Base-by-base conservation (phyloP, 2,888 invertebrate genomes). In the Dendrolimus houi region DNA sequence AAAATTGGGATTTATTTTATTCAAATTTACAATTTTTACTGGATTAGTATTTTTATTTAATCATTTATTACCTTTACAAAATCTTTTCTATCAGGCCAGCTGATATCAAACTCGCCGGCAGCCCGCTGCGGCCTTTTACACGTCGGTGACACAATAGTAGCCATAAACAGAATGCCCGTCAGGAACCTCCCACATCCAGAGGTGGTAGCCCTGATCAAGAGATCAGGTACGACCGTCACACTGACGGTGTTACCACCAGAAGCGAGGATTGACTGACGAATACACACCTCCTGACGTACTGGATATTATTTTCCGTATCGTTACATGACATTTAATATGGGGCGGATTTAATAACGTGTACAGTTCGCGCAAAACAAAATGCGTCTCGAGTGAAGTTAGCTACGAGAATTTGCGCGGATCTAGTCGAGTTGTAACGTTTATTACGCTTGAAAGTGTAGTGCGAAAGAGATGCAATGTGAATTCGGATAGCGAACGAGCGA, bases 151-250 rank as follows among this genome's bases (percentile, higher is more conserved):
- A 95, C 97, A 57, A 99, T 99, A 64, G 92, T 99, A 56, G 98
- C 98, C 55, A 99, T 99, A 52, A 99, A 99, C 92, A 95, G 96
- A 62, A 94, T 96, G 57, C 95, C 97, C 72, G 98, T 99, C 66
- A 94, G 96, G 61, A 95, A 96, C 76, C 93, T 99, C 82, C 96
- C 96, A 66, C 99, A 99, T 78, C 98, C 98, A 47, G 98, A 99
- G 75, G 98, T 99, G 60, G 99, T 99, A 3, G 97, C 98, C 77
- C 93, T 99, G 62, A 99, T 99, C 75, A 99, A 99, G 85, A 98
- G 97, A 77, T 98, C 98, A 0, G 99, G 99, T 29, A 93, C 96
- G 65, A 94, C 96, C 55, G 98, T 99, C 59, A 96, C 97, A 0
- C 91, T 97, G 56, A 97, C 96, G 12, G 96, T 97, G 60, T 66